phyloP scores from a whole-genome alignment of 1,140 invertebrate species.

The Lepeophtheirus salmonis region DNA sequence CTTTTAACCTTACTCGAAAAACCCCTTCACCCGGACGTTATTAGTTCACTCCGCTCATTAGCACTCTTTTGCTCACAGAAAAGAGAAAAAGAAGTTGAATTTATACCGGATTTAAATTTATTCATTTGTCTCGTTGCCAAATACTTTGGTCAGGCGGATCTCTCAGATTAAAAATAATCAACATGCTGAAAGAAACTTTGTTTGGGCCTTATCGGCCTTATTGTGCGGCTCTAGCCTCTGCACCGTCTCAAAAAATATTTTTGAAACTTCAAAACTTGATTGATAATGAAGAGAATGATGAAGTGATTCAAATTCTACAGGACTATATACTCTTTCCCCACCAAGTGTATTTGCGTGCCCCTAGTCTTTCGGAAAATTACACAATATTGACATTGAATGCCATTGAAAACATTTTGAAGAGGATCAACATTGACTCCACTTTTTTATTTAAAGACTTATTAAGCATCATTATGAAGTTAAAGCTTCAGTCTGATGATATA shows the following conservation, averaged over 20 bases:
- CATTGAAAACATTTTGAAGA: not conserved
- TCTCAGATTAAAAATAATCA: conserved; percentile 1
- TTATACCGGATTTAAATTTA: not conserved
- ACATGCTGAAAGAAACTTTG: not conserved
- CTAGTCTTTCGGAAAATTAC: conserved; percentile 2
- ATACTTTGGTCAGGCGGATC: conserved; percentile 12
- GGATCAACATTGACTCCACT: not conserved
- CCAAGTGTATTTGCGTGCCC: conserved; percentile 4
- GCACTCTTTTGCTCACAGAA: not conserved
- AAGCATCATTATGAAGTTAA: not conserved
- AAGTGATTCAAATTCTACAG: not conserved
- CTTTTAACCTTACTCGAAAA: conserved; percentile 3
- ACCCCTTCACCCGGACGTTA: conserved; percentile 10
- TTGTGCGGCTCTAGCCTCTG: not conserved
- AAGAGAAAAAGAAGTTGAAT: not conserved
- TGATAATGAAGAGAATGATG: not conserved
- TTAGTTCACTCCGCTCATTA: conserved; percentile 1
- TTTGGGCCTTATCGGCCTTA: conserved; percentile 1
- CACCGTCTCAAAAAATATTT: not conserved
- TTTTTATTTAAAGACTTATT: not conserved
- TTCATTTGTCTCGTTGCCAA: conserved; percentile 13
- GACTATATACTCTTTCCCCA: conserved; percentile 10
- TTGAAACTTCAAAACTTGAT: not conserved
- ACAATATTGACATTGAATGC: not conserved
- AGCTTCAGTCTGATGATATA: not conserved